phyloP scores from a whole-genome alignment of 2,797 vertebrate genomes.

The Melopsittacus undulatus region DNA sequence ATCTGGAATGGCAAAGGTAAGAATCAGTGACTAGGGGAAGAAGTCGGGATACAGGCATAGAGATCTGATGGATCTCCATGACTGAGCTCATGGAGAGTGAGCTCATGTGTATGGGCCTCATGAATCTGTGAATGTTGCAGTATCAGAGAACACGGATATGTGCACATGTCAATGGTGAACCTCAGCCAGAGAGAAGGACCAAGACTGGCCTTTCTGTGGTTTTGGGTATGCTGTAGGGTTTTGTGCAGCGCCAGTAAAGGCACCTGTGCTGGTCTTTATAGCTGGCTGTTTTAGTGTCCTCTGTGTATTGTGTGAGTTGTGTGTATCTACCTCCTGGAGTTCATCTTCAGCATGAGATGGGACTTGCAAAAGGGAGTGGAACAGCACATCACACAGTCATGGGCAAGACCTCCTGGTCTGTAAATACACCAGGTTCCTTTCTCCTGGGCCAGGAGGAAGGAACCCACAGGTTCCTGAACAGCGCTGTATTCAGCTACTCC shows the following conservation, averaged over 20 bases:
- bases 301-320: not conserved
- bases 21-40: not conserved
- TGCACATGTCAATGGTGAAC: rapidly evolving
- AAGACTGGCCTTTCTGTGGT: not conserved
- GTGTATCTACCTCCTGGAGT: not conserved
- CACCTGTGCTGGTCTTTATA: not conserved
- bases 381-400: not conserved
- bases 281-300: not conserved
- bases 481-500: not conserved
- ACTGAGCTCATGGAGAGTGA: not conserved
- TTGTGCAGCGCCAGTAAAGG: rapidly evolving
- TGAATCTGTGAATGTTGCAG: not conserved
- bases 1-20: not conserved
- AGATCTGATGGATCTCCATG: not conserved
- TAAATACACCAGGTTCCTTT: not conserved
- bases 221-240: not conserved
- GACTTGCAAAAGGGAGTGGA: not conserved
- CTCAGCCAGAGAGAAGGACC: not conserved
- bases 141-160: not conserved
- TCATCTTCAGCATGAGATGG: not conserved
- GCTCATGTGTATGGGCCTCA: rapidly evolving
- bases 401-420: not conserved
- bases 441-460: not conserved
- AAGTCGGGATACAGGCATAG: not conserved
- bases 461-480: rapidly evolving